phyloP scores from a whole-genome alignment of 37 sponge, comb jelly and placozoan species.

The Chondrilla cf. caribensis region DNA sequence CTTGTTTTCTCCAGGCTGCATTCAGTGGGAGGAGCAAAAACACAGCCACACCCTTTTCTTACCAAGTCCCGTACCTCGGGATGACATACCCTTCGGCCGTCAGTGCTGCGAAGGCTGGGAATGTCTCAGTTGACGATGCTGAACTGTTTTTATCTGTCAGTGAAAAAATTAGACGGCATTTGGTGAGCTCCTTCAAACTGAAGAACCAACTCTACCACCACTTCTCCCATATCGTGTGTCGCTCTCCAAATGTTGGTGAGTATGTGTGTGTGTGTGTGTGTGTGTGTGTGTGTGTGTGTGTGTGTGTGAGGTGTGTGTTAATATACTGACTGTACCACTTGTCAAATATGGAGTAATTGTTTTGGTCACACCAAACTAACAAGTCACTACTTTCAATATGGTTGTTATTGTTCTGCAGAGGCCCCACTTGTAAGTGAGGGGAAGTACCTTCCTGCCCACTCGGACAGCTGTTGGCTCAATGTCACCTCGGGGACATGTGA shows the following conservation, averaged over 20 bases:
- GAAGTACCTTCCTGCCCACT: constrained; percentile 6
- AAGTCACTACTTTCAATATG: too few species aligned
- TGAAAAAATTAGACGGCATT: not conserved
- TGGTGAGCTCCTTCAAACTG: constrained; percentile 1
- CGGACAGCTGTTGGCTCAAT: constrained; percentile 11
- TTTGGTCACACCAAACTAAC: too few species aligned
- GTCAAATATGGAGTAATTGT: too few species aligned
- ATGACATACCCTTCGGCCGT: not conserved
- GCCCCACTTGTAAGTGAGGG: constrained; percentile 7
- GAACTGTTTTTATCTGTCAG: not conserved
- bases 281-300: too few species aligned
- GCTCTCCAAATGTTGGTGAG: constrained; percentile 18
- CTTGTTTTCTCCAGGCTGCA: not conserved
- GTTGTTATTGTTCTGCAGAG: constrained; percentile 14
- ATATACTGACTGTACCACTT: too few species aligned
- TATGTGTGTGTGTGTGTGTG: too few species aligned
- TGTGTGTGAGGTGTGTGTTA: too few species aligned
- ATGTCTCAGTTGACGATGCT: not conserved
- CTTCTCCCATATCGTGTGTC: constrained; percentile 23
- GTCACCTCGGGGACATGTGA: not conserved
- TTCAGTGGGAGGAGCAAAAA: not conserved
- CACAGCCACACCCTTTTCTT: not conserved
- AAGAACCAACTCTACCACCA: constrained; percentile 3
- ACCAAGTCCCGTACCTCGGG: constrained; percentile 10
- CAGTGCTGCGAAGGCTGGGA: not conserved